phyloP scores from a whole-genome alignment of 1,140 invertebrate genomes.

The Lepidurus apus region DNA sequence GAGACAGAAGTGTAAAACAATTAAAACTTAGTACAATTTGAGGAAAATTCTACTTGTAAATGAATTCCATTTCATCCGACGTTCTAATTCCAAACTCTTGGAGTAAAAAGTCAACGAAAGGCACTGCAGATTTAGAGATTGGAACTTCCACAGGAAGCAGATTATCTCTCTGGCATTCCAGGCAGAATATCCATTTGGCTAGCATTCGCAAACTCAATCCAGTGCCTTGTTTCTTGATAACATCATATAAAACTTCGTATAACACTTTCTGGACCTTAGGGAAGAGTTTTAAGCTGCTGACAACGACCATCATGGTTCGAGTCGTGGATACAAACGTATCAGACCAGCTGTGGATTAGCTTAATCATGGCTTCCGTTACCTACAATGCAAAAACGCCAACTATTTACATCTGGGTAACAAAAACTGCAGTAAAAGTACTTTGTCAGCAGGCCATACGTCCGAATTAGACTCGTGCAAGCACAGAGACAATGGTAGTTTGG shows the following conservation, averaged over 20 bases:
- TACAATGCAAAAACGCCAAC: background rate
- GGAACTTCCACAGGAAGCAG: background rate
- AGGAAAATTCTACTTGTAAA: background rate
- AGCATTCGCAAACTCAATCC: background rate
- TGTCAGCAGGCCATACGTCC: background rate
- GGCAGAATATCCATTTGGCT: background rate
- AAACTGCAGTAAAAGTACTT: background rate
- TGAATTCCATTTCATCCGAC: background rate
- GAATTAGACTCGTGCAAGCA: background rate
- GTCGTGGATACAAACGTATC: background rate
- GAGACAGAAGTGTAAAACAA: background rate
- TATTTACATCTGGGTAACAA: background rate
- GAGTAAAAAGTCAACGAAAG: background rate
- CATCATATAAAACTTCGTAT: background rate
- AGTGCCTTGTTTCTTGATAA: background rate
- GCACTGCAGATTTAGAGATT: background rate
- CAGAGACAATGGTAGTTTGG: background rate
- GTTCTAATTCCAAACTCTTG: background rate
- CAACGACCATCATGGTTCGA: background rate
- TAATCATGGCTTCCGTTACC: background rate
- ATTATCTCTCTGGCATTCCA: background rate
- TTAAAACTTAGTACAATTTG: background rate
- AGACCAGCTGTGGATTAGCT: background rate
- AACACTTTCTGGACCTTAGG: background rate
- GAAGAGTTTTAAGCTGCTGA: background rate